Percentiles rank a stretch among this genome's conserved stretches.
phyloP scores from a whole-genome alignment of 2,113 vertebrate species.

The Daubentonia madagascariensis region DNA sequence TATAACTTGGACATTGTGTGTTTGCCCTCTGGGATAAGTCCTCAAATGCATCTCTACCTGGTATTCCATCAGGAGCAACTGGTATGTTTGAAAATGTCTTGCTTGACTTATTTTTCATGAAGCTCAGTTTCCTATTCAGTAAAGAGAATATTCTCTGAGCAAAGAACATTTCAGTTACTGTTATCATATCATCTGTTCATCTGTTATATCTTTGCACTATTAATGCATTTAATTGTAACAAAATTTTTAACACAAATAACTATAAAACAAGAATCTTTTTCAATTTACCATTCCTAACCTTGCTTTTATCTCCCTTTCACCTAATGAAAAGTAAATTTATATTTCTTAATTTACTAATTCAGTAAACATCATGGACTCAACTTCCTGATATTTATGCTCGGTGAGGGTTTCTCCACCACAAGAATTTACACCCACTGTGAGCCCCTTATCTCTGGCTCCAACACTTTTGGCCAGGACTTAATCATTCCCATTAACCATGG shows the following conservation, averaged over 20 bases:
- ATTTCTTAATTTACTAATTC: slow-evolving; percentile 5
- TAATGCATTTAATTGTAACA: neutral
- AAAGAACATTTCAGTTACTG: neutral
- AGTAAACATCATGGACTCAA: neutral
- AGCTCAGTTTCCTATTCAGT: neutral
- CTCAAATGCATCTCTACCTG: neutral
- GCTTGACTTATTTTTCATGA: slow-evolving; percentile 20
- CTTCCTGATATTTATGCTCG: neutral
- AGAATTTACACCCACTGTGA: rapidly evolving
- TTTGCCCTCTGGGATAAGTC: neutral
- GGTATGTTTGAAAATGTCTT: neutral
- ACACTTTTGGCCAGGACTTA: neutral
- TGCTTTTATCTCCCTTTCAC: neutral
- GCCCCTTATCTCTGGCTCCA: neutral
- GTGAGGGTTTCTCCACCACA: neutral
- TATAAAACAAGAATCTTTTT: neutral
- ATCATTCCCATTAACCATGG: neutral
- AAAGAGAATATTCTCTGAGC: neutral
- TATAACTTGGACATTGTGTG: neutral
- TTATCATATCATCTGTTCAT: neutral
- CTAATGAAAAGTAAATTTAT: neutral
- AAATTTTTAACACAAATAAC: slow-evolving; percentile 5
- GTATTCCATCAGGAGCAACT: neutral
- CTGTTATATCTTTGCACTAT: neutral
- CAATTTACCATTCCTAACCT: neutral